Conservation (phyloP, 2,888 invertebrate species). For the Dryococelus australis region DNA sequence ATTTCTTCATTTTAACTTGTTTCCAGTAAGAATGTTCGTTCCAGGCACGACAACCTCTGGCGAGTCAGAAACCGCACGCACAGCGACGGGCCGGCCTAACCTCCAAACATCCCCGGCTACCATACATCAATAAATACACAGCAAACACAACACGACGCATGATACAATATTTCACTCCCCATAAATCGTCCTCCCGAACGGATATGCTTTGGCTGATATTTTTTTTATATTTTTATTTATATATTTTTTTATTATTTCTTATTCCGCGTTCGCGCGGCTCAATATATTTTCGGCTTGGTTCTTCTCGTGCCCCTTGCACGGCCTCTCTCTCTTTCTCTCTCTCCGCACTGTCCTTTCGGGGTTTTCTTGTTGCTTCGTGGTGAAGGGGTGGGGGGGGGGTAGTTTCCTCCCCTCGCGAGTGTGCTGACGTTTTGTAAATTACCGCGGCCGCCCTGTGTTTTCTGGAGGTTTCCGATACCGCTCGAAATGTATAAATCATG, state of each 20-base stretch:
- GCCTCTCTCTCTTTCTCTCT: not conserved
- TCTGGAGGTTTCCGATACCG: not conserved
- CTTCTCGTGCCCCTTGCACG: not conserved
- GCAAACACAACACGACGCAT: not conserved
- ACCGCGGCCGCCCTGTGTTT: slow-evolving; percentile 17
- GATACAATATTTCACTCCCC: slow-evolving; percentile 16
- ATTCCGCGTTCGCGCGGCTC: not conserved
- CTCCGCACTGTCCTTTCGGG: not conserved
- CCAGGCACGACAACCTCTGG: not conserved
- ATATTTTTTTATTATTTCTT: slow-evolving; percentile 4
- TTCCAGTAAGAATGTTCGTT: not conserved
- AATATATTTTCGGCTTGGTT: too few relatives aligned
- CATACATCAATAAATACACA: not conserved
- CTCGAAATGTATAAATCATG: slow-evolving; percentile 22
- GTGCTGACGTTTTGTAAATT: slow-evolving; percentile 27
- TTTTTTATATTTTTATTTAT: not conserved
- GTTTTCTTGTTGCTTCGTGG: slow-evolving; percentile 7
- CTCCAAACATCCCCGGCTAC: not conserved
- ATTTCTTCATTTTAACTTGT: not conserved
- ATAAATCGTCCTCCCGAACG: not conserved
- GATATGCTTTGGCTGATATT: not conserved
- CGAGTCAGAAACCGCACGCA: not conserved
- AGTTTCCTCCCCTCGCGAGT: not conserved
- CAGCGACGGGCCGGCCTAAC: not conserved
- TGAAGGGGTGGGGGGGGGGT: too few relatives aligned